phyloP scores from a whole-genome alignment of 2,888 invertebrate species.

The Ichneumon xanthorius region DNA sequence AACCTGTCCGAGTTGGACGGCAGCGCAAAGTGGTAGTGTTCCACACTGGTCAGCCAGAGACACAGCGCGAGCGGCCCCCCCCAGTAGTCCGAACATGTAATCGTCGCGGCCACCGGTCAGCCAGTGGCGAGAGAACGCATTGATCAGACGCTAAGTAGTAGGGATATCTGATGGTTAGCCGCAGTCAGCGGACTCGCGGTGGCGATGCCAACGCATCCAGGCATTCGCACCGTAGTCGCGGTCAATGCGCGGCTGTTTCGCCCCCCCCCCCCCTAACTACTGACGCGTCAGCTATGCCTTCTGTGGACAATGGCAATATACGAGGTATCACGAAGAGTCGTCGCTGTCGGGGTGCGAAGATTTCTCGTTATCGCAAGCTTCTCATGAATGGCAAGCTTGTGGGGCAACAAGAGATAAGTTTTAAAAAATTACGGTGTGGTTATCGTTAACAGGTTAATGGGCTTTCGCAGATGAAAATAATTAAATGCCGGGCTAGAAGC shows the following conservation, averaged over 20 bases:
- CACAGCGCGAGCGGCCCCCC: background rate
- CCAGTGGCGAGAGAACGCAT: slow-evolving; percentile 53
- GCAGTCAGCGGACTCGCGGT: slow-evolving; percentile 49
- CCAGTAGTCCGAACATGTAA: slow-evolving; percentile 59
- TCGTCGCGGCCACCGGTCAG: slow-evolving; percentile 46
- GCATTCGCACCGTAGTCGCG: slow-evolving; percentile 39
- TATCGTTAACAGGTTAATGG: no score
- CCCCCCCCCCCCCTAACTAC: slow-evolving; percentile 9
- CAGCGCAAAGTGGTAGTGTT: slow-evolving; percentile 64
- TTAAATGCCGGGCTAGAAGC: no score
- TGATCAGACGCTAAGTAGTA: slow-evolving; percentile 63
- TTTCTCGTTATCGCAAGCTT: no score
- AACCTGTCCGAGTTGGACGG: slow-evolving; percentile 9
- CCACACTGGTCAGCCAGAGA: slow-evolving; percentile 61
- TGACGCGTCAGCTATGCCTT: slow-evolving; percentile 4
- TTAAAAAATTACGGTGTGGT: no score
- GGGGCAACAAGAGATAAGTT: background rate
- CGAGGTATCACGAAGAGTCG: background rate
- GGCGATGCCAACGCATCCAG: slow-evolving; percentile 24
- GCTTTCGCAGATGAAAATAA: no score
- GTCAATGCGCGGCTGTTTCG: slow-evolving; percentile 53
- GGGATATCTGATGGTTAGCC: slow-evolving; percentile 61
- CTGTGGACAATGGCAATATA: slow-evolving; percentile 9
- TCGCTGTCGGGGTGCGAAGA: background rate
- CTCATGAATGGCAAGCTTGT: background rate